Conservation (phyloP, 2,113 vertebrate species). For the Mormyrus lacerda region DNA sequence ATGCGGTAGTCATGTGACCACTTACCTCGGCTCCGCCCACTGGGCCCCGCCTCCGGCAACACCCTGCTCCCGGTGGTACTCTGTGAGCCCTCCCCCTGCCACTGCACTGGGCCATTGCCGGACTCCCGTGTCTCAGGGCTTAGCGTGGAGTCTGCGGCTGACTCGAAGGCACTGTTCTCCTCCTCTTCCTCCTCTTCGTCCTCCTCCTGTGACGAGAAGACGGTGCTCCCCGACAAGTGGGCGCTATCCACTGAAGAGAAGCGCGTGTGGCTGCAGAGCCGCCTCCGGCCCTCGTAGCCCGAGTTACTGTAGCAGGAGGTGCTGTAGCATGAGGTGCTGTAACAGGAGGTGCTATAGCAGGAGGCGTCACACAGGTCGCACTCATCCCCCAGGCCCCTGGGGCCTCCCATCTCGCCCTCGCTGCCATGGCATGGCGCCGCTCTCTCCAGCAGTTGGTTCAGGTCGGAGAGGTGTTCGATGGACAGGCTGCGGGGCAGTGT, state of each 20-base stretch:
- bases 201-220: slow-evolving; percentile 80
- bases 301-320: slow-evolving; percentile 73
- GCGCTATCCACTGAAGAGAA: slow-evolving; percentile 77
- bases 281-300: slow-evolving; percentile 58
- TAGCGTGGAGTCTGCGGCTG: slow-evolving; percentile 68
- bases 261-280: slow-evolving; percentile 66
- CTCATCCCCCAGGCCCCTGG: slow-evolving; percentile 66
- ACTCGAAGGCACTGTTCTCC: slow-evolving; percentile 79
- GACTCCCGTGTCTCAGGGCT: slow-evolving; percentile 65
- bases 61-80: slow-evolving; percentile 55
- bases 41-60: slow-evolving; percentile 65
- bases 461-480: slow-evolving; percentile 51
- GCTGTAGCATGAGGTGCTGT: slow-evolving; percentile 67
- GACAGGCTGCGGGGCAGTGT: slow-evolving; percentile 44
- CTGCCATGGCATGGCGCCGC: slow-evolving; percentile 55
- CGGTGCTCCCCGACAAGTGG: slow-evolving; percentile 72
- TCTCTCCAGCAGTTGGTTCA: slow-evolving; percentile 53
- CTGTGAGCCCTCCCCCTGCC: slow-evolving; percentile 63
- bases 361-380: slow-evolving; percentile 85
- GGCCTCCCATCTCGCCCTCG: slow-evolving; percentile 60
- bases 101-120: slow-evolving; percentile 57
- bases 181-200: slow-evolving; percentile 51
- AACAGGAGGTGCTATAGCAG: slow-evolving; percentile 68
- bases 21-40: slow-evolving; percentile 61
- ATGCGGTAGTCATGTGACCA: neutral